A percentile compares a stretch with the other conserved stretches of the same genome.
phyloP scores from a whole-genome alignment of 1,140 invertebrate genomes.

The Cardiocondyla obscurior region DNA sequence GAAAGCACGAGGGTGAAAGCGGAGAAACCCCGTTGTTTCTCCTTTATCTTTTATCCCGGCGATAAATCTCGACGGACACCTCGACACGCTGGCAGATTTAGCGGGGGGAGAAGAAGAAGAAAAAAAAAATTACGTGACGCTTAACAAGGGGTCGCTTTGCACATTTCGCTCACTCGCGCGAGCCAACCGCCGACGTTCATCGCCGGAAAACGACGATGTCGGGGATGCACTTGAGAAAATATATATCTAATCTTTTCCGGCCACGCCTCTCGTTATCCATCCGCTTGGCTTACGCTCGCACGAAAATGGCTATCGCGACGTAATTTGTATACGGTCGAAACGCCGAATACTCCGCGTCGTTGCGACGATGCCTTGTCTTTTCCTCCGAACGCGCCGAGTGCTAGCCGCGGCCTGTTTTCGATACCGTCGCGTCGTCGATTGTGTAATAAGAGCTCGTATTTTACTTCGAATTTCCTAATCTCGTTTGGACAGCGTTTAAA shows the following conservation, averaged over 20 bases:
- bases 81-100: conserved; percentile 66
- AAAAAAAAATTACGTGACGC: conserved; percentile 66
- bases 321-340: conserved; percentile 7
- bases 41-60: conserved; percentile 65
- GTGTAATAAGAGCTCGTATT: conserved; percentile 31
- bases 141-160: conserved; percentile 61
- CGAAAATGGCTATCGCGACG: neutral
- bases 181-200: conserved; percentile 22
- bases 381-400: neutral
- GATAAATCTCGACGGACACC: conserved; percentile 72
- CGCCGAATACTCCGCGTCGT: neutral
- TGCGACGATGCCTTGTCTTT: neutral
- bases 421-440: conserved; percentile 41
- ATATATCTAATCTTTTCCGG: conserved; percentile 30
- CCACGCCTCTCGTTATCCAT: conserved; percentile 33
- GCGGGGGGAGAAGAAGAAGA: too few species aligned
- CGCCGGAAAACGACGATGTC: conserved; percentile 9
- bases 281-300: neutral
- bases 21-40: conserved; percentile 64
- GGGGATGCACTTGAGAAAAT: conserved; percentile 57
- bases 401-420: conserved; percentile 3
- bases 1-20: conserved; percentile 15
- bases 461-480: conserved; percentile 60
- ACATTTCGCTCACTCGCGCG: conserved; percentile 25
- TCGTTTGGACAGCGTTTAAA: neutral